Conservation (phyloP, 2,888 invertebrate species). For the Hylaea fasciaria region DNA sequence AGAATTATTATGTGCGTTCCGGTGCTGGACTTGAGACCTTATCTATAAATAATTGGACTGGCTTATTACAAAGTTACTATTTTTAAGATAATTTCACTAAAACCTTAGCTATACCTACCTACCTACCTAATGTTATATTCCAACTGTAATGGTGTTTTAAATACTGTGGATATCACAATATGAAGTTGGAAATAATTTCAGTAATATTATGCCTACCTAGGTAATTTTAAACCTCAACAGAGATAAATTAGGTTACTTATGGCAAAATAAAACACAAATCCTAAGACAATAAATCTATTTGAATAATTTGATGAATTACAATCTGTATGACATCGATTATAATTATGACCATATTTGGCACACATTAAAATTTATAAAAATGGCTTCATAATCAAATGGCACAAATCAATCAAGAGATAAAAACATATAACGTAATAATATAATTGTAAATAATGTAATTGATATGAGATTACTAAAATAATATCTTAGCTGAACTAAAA, state of each 20-base stretch:
- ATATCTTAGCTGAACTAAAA: not conserved
- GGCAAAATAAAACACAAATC: conserved; percentile 18
- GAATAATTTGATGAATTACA: conserved; percentile 14
- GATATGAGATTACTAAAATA: conserved; percentile 11
- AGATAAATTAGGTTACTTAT: too few relatives aligned
- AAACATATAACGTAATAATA: too few relatives aligned
- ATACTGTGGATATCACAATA: too few relatives aligned
- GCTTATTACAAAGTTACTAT: not conserved
- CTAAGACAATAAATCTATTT: conserved; percentile 20
- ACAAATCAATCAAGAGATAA: not conserved
- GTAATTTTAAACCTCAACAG: too few relatives aligned
- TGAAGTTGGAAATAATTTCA: too few relatives aligned
- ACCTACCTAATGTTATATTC: too few relatives aligned
- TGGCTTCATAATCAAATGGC: conserved; percentile 16
- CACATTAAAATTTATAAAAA: conserved; percentile 4
- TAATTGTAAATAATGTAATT: not conserved
- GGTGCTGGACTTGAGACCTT: too few relatives aligned
- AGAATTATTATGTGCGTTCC: not conserved
- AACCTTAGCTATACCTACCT: too few relatives aligned
- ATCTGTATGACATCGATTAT: conserved; percentile 13
- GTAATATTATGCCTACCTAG: too few relatives aligned
- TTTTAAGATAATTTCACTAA: too few relatives aligned
- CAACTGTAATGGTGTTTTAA: too few relatives aligned
- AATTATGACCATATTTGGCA: conserved; percentile 15
- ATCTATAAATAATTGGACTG: not conserved